A percentile compares a stretch with the other conserved stretches of the same genome.
Evolutionary conservation across 2,797 vertebrate genomes (phyloP).

Genomic region (Siniperca obscura): DNA sequence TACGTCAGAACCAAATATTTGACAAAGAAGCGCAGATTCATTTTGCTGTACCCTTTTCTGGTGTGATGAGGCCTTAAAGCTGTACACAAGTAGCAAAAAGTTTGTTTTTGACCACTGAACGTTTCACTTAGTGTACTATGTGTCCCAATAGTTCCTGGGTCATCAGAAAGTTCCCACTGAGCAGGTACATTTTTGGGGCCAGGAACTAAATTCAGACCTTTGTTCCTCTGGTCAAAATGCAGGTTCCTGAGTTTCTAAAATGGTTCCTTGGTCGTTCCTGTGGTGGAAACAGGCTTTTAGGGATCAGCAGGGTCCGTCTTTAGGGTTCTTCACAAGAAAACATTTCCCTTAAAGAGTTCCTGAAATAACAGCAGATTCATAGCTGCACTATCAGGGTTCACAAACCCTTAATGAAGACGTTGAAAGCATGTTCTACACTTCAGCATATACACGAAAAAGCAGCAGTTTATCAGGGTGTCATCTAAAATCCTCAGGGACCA

Average conservation of each 20-base stretch:
- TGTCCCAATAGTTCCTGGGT: too few relatives aligned
- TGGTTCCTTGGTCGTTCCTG: background rate
- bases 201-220: background rate
- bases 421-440: background rate
- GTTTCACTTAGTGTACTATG: too few relatives aligned
- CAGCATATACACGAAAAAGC: background rate
- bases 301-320: background rate
- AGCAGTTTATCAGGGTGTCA: conserved; percentile 4
- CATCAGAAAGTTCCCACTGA: background rate
- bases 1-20: background rate
- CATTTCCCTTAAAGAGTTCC: background rate
- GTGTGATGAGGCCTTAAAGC: background rate
- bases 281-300: too few relatives aligned
- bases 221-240: background rate
- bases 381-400: background rate
- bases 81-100: background rate
- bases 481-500: background rate
- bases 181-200: background rate
- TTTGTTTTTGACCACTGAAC: background rate
- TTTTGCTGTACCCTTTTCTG: too few relatives aligned
- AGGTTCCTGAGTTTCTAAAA: background rate
- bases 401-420: background rate
- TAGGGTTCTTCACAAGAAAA: background rate
- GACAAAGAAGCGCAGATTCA: background rate
- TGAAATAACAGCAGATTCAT: background rate